These are phyloP conservation scores for Trichopoda pennipes DNA, from an alignment of 2,888 invertebrate species.

Conservation along the genomic window DNA sequence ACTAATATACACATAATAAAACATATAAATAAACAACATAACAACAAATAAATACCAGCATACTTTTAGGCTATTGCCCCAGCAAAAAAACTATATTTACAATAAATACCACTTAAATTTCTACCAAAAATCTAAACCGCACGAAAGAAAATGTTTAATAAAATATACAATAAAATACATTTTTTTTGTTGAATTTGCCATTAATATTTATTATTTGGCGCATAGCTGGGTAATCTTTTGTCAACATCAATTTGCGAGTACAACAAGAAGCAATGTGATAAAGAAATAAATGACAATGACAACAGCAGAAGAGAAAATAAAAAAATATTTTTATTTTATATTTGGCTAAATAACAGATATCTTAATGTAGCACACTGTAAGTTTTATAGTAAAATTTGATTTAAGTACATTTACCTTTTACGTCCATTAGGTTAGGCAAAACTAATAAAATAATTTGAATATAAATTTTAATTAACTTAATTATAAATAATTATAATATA, in stretches of 20 bases:
- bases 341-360: too few relatives aligned
- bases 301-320: not conserved
- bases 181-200: conserved; percentile 27
- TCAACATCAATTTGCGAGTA: conserved; percentile 77
- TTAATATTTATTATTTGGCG: conserved; percentile 64
- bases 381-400: too few relatives aligned
- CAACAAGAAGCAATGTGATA: conserved; percentile 35
- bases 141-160: conserved; percentile 17
- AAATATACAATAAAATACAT: conserved; percentile 24
- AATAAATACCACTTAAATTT: conserved; percentile 7
- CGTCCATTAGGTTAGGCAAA: too few relatives aligned
- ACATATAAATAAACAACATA: not conserved
- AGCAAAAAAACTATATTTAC: not conserved
- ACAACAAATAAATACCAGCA: conserved; percentile 30
- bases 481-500: too few relatives aligned
- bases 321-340: not conserved
- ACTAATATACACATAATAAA: not conserved
- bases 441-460: too few relatives aligned
- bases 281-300: conserved; percentile 7
- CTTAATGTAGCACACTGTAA: too few relatives aligned
- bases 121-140: not conserved
- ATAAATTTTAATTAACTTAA: too few relatives aligned
- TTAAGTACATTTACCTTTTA: not conserved
- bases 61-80: conserved; percentile 29
- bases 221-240: conserved; percentile 76